These are phyloP conservation scores for Camptogramma bilineatum DNA, from an alignment of 2,888 invertebrate genomes.

Conservation along the genomic window DNA sequence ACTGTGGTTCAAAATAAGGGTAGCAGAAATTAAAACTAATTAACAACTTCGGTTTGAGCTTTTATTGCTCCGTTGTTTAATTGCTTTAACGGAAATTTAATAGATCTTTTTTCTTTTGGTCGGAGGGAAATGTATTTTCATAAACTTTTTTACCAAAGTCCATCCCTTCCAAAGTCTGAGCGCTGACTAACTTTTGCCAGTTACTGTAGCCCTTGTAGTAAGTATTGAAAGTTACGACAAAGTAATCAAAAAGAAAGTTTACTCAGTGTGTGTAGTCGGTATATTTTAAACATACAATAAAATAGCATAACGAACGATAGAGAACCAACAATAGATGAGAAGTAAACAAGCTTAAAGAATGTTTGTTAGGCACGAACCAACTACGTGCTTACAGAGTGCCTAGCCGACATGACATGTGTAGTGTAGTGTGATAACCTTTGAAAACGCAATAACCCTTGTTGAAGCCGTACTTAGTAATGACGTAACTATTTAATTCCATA, in stretches of 20 bases:
- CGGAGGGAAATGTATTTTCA: background rate
- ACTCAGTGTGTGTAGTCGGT: background rate
- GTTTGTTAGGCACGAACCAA: constrained; percentile 15
- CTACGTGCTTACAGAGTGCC: constrained; percentile 14
- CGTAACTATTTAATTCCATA: constrained; percentile 34
- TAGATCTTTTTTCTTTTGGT: constrained; percentile 12
- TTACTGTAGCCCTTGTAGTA: background rate
- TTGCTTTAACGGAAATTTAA: constrained; percentile 19
- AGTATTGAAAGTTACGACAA: background rate
- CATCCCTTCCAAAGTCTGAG: background rate
- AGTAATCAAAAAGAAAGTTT: background rate
- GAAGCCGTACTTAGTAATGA: constrained; percentile 28
- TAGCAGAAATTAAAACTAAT: constrained; percentile 16
- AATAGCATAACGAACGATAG: background rate
- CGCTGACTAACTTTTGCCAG: background rate
- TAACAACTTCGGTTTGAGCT: constrained; percentile 17
- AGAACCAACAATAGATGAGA: background rate
- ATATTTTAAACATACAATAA: background rate
- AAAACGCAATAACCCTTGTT: constrained; percentile 27
- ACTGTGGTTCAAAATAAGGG: too few relatives aligned
- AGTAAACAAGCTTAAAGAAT: constrained; percentile 6
- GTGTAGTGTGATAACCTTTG: constrained; percentile 30
- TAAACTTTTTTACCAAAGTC: background rate
- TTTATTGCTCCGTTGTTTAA: constrained; percentile 20
- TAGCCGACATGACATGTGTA: constrained; percentile 10